phyloP scores from a whole-genome alignment of 2,113 vertebrate species.

The Cephalophus harveyi region DNA sequence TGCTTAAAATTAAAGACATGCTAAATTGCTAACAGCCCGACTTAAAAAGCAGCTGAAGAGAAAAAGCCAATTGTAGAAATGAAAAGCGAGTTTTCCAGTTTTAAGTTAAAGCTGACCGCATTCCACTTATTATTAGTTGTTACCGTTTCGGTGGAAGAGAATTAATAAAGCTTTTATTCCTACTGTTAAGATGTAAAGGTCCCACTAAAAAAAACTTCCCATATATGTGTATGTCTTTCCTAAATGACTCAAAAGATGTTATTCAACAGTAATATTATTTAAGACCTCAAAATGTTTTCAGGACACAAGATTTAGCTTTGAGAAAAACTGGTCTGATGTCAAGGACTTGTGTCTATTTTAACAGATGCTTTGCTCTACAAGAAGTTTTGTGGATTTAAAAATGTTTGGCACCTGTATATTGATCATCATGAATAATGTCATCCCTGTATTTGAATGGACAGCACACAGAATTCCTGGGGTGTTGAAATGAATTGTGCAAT shows the following conservation, averaged over 20 bases:
- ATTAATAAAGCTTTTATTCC: constrained; percentile 43
- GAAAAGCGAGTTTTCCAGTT: constrained; percentile 45
- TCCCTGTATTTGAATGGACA: background rate
- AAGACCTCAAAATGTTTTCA: constrained; percentile 19
- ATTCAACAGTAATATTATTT: background rate
- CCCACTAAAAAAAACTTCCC: background rate
- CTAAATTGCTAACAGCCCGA: constrained; percentile 53
- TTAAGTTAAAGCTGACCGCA: constrained; percentile 41
- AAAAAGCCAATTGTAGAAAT: constrained; percentile 47
- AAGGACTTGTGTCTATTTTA: background rate
- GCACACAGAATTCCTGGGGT: background rate
- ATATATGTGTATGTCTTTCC: background rate
- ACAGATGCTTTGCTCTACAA: background rate
- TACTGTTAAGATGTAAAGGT: constrained; percentile 30
- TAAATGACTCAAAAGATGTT: background rate
- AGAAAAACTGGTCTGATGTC: background rate
- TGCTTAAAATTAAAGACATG: constrained; percentile 72
- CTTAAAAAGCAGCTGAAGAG: constrained; percentile 61
- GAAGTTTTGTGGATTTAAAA: background rate
- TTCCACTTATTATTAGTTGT: background rate
- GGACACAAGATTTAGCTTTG: background rate
- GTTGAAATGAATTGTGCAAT: background rate
- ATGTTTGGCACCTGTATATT: background rate
- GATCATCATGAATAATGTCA: background rate
- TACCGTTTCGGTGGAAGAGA: background rate